phyloP scores from a whole-genome alignment of 1,140 invertebrate species.

The Plectrocnemia conspersa region DNA sequence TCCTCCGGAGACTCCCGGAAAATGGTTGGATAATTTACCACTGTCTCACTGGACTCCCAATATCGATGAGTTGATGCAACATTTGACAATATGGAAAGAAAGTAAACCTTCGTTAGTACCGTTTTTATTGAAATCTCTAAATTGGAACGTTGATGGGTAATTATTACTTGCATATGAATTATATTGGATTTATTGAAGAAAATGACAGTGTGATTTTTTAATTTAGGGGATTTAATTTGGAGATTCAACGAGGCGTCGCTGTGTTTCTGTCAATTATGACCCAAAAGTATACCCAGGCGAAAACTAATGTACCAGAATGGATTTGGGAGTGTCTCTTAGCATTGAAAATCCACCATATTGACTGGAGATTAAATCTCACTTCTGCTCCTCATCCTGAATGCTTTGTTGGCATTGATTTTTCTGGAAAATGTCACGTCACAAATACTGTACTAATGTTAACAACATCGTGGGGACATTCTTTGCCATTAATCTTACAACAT shows the following conservation, averaged over 20 bases:
- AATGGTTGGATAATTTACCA: slow-evolving; percentile 26
- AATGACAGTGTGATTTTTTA: slow-evolving; percentile 4
- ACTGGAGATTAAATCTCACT: slow-evolving; percentile 19
- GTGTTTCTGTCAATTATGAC: slow-evolving; percentile 25
- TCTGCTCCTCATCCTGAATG: slow-evolving; percentile 11
- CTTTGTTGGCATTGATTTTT: slow-evolving; percentile 16
- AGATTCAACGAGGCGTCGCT: slow-evolving; percentile 22
- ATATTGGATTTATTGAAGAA: slow-evolving; percentile 1
- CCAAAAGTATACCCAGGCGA: slow-evolving; percentile 15
- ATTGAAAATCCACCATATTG: slow-evolving; percentile 28
- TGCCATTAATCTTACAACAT: slow-evolving; percentile 25
- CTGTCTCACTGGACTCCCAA: slow-evolving; percentile 21
- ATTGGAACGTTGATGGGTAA: slow-evolving; percentile 27
- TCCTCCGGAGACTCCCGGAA: neutral
- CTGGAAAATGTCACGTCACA: slow-evolving; percentile 23
- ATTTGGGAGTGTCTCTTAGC: slow-evolving; percentile 26
- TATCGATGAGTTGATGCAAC: slow-evolving; percentile 12
- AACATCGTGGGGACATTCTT: slow-evolving; percentile 25
- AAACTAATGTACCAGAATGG: slow-evolving; percentile 26
- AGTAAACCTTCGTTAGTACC: slow-evolving; percentile 17
- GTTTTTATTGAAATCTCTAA: slow-evolving; percentile 21
- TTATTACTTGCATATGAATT: neutral
- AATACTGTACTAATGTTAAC: slow-evolving; percentile 14
- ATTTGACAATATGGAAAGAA: slow-evolving; percentile 20
- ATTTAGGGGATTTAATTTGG: slow-evolving; percentile 23